Percentiles rank a stretch among this genome's conserved stretches.
phyloP scores from a whole-genome alignment of 2,113 vertebrate genomes.

The Sakesphorus luctuosus region DNA sequence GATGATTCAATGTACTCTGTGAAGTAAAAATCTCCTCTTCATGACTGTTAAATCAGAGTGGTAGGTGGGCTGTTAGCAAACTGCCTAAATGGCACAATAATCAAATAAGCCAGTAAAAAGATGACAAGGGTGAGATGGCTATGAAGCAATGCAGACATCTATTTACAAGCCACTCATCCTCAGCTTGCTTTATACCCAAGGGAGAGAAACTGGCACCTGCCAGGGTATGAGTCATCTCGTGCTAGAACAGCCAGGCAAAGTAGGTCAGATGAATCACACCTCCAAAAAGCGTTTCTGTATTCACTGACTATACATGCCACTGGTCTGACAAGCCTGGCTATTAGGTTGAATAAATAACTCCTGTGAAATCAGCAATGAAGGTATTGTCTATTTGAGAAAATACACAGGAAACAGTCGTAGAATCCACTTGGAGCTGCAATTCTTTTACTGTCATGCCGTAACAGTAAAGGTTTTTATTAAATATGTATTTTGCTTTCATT shows the following conservation, averaged over 20 bases:
- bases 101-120: neutral
- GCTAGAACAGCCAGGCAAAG: neutral
- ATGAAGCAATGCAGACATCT: neutral
- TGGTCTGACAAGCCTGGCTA: neutral
- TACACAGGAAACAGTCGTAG: neutral
- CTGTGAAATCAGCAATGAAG: neutral
- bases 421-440: neutral
- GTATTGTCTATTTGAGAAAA: neutral
- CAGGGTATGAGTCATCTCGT: neutral
- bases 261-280: conserved; percentile 27
- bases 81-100: neutral
- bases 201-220: neutral
- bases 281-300: neutral
- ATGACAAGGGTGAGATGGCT: neutral
- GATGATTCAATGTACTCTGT: neutral
- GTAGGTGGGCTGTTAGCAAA: conserved; percentile 33
- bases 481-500: neutral
- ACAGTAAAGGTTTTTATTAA: neutral
- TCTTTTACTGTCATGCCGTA: neutral
- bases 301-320: neutral
- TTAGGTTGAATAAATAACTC: neutral
- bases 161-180: neutral
- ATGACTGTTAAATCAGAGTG: neutral
- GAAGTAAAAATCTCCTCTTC: neutral
- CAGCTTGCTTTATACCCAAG: neutral